Evolutionary conservation across 37 sponge, comb jelly and placozoan genomes (phyloP).

Genomic region (Axinella damicornis): DNA sequence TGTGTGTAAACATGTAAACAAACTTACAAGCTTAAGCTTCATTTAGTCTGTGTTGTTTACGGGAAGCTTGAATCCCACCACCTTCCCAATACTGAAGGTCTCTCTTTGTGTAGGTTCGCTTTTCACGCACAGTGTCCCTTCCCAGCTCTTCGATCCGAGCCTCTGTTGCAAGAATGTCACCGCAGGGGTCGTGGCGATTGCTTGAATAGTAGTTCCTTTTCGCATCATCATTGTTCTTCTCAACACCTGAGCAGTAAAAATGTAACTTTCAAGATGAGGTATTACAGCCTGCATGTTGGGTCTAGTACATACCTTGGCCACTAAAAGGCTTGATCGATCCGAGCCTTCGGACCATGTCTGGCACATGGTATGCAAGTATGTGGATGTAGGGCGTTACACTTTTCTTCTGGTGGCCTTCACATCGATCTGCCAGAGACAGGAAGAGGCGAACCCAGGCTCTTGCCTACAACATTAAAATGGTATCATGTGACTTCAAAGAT

Average conservation of each 20-base stretch:
- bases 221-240: constrained; percentile 40
- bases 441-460: constrained; percentile 8
- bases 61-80: not conserved
- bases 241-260: constrained; percentile 4
- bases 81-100: not conserved
- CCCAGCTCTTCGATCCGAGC: constrained; percentile 7
- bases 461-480: not conserved
- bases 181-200: constrained; percentile 2
- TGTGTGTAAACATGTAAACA: too few relatives aligned
- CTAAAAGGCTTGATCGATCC: not conserved
- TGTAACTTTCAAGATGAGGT: too few relatives aligned
- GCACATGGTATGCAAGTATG: constrained; percentile 14
- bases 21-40: too few relatives aligned
- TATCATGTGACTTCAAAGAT: not conserved
- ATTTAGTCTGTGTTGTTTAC: not conserved
- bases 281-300: not conserved
- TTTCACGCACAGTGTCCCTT: not conserved
- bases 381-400: constrained; percentile 21
- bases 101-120: constrained; percentile 2
- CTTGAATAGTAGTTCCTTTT: constrained; percentile 36
- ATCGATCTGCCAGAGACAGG: not conserved
- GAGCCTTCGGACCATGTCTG: not conserved
- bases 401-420: constrained; percentile 16
- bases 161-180: constrained; percentile 17
- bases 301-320: constrained; percentile 18